A percentile compares a stretch with the other conserved stretches of the same genome.
Evolutionary conservation across 2,888 invertebrate species (phyloP).

Genomic region (Seira sanloemensis): DNA sequence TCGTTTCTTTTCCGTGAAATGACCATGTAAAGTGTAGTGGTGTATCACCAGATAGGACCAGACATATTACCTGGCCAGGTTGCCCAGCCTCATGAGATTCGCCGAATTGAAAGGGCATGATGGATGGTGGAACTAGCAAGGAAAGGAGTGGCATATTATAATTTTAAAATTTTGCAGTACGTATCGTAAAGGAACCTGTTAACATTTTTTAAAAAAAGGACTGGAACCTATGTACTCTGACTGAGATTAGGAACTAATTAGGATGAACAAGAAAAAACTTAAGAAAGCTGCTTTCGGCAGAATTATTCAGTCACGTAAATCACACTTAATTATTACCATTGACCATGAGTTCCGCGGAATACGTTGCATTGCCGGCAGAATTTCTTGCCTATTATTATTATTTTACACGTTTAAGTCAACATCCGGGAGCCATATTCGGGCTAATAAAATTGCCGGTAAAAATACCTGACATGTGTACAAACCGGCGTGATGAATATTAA

Average conservation of each 20-base stretch:
- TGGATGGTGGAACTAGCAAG: constrained; percentile 82
- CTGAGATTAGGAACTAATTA: too few species aligned
- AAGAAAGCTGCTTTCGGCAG: too few species aligned
- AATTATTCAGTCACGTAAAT: constrained; percentile 57
- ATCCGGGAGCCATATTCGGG: too few species aligned
- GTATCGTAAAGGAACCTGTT: too few species aligned
- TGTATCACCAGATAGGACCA: constrained; percentile 85
- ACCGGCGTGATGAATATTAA: constrained; percentile 77
- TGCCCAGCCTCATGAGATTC: constrained; percentile 86
- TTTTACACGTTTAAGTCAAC: constrained; percentile 80
- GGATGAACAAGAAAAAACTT: constrained; percentile 2
- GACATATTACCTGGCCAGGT: constrained; percentile 84
- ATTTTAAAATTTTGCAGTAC: too few species aligned
- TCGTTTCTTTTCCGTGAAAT: constrained; percentile 79
- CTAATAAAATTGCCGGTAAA: too few species aligned
- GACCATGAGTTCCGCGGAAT: constrained; percentile 20
- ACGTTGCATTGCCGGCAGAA: constrained; percentile 79
- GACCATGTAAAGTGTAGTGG: constrained; percentile 87
- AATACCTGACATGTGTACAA: background rate
- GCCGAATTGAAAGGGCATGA: constrained; percentile 81
- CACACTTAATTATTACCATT: constrained; percentile 78
- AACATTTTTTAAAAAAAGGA: too few species aligned
- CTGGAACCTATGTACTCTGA: too few species aligned
- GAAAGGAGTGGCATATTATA: too few species aligned
- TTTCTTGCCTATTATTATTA: constrained; percentile 87